Base-by-base conservation (phyloP, 2,113 vertebrate genomes). In the Corythoichthys haematopterus region DNA sequence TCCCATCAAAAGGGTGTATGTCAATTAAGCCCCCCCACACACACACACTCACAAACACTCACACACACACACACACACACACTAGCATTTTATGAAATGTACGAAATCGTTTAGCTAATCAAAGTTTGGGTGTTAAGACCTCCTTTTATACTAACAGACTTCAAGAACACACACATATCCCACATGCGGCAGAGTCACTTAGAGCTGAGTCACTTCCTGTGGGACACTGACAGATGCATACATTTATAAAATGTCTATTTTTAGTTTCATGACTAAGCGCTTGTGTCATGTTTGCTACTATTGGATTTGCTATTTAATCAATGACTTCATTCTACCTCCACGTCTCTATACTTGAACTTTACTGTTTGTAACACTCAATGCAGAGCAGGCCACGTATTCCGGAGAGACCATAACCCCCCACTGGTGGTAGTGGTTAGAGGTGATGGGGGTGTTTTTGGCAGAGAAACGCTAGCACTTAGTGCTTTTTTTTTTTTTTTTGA, bases 361-460 rank as follows among this genome's bases (percentile, higher is more conserved):
- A 35, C 28, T 28, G 28, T 0, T 33, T 10, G 10, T 35, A 33
- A 7, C 28, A 10, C 50, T 52, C 3, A 2, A n/a, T 52, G 16
- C 33, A 28, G 10, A 55, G 20, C 9, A 20, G 28, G 20, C 52
- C 52, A 55, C 52, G 20, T 55, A 2, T 20, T 55, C 52, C 33
- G 1, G 55, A 12, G 6, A 4, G 3, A 13, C 20, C 11, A 12
- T 7, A 14, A 14, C 55, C 1, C 12, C 33, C 33, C 6, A 0
- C 11, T 28, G 20, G 20, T 33, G 50, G 15, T 51, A 6, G 50
- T 51, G 52, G 9, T 55, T 55, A 11, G 28, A 13, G 8, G n/a
- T 28, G 65, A 72, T 80, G 83, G 77, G 77, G 70, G 74, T 73
- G 73, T 77, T 37, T 86, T 80, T 85, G 83, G 81, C 77, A 69